Evolutionary conservation across 2,888 invertebrate species (phyloP), one percentile per base, ranked within the genome.

Genomic region (Diaphora mendica): DNA sequence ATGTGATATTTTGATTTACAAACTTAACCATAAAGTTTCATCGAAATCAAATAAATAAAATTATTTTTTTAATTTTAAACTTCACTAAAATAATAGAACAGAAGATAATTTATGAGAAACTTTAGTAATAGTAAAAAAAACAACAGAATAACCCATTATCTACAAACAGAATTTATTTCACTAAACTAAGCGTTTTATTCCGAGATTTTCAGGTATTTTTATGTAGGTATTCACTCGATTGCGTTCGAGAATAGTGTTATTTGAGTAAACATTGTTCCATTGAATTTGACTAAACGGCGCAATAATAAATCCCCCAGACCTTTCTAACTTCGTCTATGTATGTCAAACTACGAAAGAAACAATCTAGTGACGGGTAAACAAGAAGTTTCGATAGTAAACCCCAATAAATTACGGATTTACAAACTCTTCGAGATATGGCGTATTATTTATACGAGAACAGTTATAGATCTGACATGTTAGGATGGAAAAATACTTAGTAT

Each of bases 341-440:
- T 67, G 42, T 65, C 51, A 33, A 75, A 82, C 20, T 77, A 76
- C 7, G 9, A 26, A 72, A 55, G 59, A 70, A 77, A 81, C 73
- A 73, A 73, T 59, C 51, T 51, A 17, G 23, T 33, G 64, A 65
- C 42, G 23, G 55, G 67, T 73, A 81, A 81, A 78, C 66, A 77
- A 72, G 51, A 75, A 81, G 51, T 33, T 13, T 44, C 62, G 68
- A 68, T 66, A 72, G 62, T 59, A 44, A 65, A 75, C 65, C 73
- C 17, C 62, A 68, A 80, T 79, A 80, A 80, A 83, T 82, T 67
- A 77, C 71, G 48, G 35, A 70, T 67, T 70, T 73, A 67, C 48
- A 55, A 79, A 72, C 70, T 74, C 67, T 64, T 33, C 17, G 67
- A 69, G 59, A 73, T 71, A 69, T 35, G 30, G 39, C 48, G 39